Evolutionary conservation across 2,797 vertebrate genomes (phyloP), one percentile per base, ranked within the genome.

Genomic region (Capromys pilorides): DNA sequence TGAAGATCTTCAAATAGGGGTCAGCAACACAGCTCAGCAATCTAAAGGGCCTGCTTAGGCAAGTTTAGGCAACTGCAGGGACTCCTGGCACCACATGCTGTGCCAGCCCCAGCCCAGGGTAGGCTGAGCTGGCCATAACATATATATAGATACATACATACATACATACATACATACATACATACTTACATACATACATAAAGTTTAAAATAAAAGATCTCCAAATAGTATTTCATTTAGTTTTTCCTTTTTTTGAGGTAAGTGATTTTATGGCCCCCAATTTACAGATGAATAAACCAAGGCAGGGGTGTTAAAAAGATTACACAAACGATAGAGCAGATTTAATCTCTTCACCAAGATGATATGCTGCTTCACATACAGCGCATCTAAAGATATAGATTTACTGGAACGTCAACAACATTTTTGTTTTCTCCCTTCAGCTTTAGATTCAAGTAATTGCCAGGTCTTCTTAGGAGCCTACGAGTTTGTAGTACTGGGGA

Each of bases 381-480:
- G 19, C 39, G 18, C 59, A 49, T 73, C 69, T 89, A 49, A 93
- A 41, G 80, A 77, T 51, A 39, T 24, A 22, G 61, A 92, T 36
- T 66, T 91, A 66, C 13, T 84, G 28, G 77, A 89, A 51, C 45
- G 59, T 84, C 81, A 81, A 91, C 2, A 59, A 26, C 41, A 85
- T 64, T 78, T 67, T 79, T 90, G 8, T 41, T 90, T 85, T 85
- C 67, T 84, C 39, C 59, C 33, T 87, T 96, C n/a, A 33, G 41
- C 61, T 79, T 66, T 71, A 95, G 71, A 85, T 71, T 92, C n/a
- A 67, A 51, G 33, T 21, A 66, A 57, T 39, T 67, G 81, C 61
- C 83, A 84, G n/a, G 12, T 78, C 71, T 88, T 93, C 45, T 91
- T 94, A 88, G 51, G 57, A 95, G 11, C 36, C n/a, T 75, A 41